Conservation (phyloP, 2,888 invertebrate species). For the Myopa tessellatipennis region DNA sequence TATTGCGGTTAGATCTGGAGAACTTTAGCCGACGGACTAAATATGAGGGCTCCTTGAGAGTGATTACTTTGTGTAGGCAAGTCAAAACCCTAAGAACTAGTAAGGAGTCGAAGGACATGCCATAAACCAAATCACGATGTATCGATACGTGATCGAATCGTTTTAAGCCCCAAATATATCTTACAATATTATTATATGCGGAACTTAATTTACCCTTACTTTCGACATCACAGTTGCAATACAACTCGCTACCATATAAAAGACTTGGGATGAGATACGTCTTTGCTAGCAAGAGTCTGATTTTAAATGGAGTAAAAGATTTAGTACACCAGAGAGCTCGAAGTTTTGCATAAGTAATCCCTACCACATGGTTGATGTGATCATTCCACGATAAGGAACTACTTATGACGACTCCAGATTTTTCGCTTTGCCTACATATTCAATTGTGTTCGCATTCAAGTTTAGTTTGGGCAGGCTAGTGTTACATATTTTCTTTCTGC, state of each 20-base stretch:
- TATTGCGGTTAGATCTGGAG: constrained; percentile 1
- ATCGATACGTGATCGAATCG: constrained; percentile 13
- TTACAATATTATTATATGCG: constrained; percentile 21
- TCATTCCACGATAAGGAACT: not conserved
- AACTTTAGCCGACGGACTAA: not conserved
- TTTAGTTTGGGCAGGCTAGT: no score
- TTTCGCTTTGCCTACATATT: no score
- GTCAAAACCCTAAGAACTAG: not conserved
- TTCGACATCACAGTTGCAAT: not conserved
- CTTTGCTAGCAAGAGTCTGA: not conserved
- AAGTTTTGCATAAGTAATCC: no score
- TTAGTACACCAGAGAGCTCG: no score
- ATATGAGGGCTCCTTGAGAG: not conserved
- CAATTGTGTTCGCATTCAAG: no score
- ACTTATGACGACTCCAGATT: not conserved
- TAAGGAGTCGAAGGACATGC: not conserved
- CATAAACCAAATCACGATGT: not conserved
- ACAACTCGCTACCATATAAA: constrained; percentile 18
- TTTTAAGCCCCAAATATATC: constrained; percentile 6
- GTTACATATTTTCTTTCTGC: no score
- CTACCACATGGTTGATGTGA: no score
- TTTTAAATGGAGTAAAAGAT: no score
- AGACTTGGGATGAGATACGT: constrained; percentile 9
- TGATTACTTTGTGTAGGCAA: not conserved
- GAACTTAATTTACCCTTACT: constrained; percentile 12